These are phyloP conservation scores for Sinocyclocheilus rhinocerous DNA, from an alignment of 2,113 vertebrate genomes.

Conservation along the genomic window DNA sequence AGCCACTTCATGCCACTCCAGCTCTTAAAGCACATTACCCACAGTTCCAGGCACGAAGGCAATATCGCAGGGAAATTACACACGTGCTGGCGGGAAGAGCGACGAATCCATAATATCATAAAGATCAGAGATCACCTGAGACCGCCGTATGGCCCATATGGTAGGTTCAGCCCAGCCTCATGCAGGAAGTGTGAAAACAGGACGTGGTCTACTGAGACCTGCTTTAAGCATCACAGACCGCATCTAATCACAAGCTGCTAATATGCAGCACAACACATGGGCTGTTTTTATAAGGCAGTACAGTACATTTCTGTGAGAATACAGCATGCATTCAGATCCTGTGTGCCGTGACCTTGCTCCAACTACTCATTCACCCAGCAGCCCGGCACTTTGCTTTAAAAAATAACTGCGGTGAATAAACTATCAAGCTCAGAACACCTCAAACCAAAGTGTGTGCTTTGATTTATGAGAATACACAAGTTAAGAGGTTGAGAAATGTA, in stretches of 20 bases:
- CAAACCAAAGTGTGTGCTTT: slow-evolving; percentile 3
- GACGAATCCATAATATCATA: neutral
- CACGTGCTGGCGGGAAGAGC: neutral
- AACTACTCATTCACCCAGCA: neutral
- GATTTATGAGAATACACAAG: slow-evolving; percentile 5
- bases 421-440: neutral
- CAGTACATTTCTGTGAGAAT: neutral
- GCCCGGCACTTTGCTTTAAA: neutral
- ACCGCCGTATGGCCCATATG: neutral
- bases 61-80: slow-evolving; percentile 9
- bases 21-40: neutral
- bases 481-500: neutral
- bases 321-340: neutral
- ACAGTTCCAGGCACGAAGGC: neutral
- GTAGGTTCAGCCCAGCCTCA: neutral
- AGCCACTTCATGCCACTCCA: neutral
- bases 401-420: neutral
- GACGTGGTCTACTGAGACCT: neutral
- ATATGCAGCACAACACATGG: neutral
- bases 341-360: neutral
- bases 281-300: neutral
- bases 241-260: neutral
- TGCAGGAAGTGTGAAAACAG: neutral
- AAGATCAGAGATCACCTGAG: slow-evolving; percentile 25
- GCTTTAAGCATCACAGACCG: neutral